Conservation (phyloP, 2,113 vertebrate genomes). For the Phycodurus eques region DNA sequence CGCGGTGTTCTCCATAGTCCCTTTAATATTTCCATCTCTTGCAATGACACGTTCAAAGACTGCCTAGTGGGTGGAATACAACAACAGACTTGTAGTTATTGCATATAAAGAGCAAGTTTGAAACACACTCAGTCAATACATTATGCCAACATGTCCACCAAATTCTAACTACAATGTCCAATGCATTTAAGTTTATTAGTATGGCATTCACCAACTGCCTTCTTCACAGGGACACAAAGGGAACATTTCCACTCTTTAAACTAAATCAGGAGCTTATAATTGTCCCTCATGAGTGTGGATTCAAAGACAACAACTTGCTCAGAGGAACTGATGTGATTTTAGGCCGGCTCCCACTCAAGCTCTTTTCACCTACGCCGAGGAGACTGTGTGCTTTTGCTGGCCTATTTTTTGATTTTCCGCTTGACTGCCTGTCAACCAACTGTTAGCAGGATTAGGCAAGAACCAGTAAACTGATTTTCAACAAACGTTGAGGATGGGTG, state of each 20-base stretch:
- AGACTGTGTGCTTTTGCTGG: not conserved
- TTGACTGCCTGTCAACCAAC: not conserved
- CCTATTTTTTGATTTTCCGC: constrained; percentile 3
- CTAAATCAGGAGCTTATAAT: constrained; percentile 11
- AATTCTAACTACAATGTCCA: not conserved
- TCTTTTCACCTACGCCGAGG: constrained; percentile 2
- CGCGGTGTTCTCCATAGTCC: constrained; percentile 11
- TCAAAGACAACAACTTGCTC: constrained; percentile 7
- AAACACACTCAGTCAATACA: constrained; percentile 9
- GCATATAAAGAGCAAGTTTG: constrained; percentile 16
- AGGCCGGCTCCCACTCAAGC: constrained; percentile 12
- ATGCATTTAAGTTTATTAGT: not conserved
- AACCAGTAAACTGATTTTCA: not conserved
- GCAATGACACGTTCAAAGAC: not conserved
- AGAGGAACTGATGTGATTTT: constrained; percentile 31
- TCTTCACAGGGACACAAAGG: not conserved
- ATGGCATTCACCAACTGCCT: not conserved
- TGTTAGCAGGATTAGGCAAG: not conserved
- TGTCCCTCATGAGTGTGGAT: not conserved
- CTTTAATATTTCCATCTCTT: constrained; percentile 6
- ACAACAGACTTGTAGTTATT: constrained; percentile 8
- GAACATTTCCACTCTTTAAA: not conserved
- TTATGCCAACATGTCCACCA: not conserved
- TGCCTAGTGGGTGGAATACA: constrained; percentile 1
- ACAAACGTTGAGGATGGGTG: not conserved